Evolutionary conservation across 2,113 vertebrate genomes (phyloP).

Genomic region (Bambusicola thoracicus): DNA sequence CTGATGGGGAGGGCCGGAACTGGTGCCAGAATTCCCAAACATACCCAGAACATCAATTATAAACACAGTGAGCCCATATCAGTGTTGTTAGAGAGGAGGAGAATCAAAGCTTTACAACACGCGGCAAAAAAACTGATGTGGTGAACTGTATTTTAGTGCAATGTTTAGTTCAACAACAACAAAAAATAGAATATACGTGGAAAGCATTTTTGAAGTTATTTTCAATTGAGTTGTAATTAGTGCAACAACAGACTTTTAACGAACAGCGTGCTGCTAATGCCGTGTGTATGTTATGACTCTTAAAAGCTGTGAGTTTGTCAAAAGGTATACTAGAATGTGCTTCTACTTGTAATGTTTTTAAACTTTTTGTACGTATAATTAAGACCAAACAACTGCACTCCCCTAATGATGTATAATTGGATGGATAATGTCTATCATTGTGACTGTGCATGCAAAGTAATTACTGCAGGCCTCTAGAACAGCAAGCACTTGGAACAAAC

Average conservation of each 20-base stretch:
- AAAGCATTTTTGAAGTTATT: background rate
- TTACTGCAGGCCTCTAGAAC: background rate
- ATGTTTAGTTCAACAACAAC: background rate
- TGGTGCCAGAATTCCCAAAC: slow-evolving; percentile 29
- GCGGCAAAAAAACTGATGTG: background rate
- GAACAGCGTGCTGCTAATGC: background rate
- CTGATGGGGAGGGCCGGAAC: background rate
- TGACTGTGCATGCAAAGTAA: background rate
- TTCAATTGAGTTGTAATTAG: background rate
- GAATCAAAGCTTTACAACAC: background rate
- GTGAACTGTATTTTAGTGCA: background rate
- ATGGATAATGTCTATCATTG: background rate
- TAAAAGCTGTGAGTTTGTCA: background rate
- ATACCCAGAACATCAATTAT: background rate
- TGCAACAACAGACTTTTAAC: background rate
- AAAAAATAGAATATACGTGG: background rate
- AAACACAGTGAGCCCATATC: background rate
- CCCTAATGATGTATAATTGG: background rate
- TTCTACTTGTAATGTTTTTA: background rate
- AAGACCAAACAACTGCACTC: background rate
- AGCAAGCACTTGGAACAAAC: background rate
- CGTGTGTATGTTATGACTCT: background rate
- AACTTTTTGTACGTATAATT: background rate
- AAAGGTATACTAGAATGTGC: background rate
- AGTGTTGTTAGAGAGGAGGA: background rate